Conservation (phyloP, 2,113 vertebrate species). For the Salvator merianae region DNA sequence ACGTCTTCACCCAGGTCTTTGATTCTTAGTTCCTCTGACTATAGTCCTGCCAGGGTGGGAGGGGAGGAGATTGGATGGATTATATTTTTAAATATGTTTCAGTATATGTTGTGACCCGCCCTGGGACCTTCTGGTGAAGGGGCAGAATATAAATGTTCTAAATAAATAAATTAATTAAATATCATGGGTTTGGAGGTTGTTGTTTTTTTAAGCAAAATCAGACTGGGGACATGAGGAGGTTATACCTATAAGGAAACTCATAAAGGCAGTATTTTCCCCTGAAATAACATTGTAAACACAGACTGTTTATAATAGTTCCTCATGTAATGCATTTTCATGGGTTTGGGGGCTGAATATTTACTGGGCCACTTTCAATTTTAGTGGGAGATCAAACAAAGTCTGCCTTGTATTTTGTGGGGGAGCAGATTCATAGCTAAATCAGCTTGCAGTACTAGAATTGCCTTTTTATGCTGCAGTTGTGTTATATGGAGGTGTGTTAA, state of each 20-base stretch:
- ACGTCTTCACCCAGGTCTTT: no score
- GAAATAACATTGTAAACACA: accelerated
- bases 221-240: not conserved
- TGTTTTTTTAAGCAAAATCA: constrained; percentile 22
- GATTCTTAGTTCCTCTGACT: no score
- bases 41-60: no score
- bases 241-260: no score
- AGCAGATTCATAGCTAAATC: constrained; percentile 4
- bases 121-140: no score
- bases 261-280: constrained; percentile 1
- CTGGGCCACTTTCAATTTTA: constrained; percentile 41
- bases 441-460: constrained; percentile 9
- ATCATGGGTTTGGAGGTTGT: no score
- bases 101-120: no score
- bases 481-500: constrained; percentile 36
- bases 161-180: no score
- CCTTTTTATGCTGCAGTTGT: constrained; percentile 40
- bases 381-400: not conserved
- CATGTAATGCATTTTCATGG: not conserved
- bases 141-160: no score
- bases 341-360: constrained; percentile 44
- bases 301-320: constrained; percentile 14
- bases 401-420: not conserved
- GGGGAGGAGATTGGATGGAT: no score
- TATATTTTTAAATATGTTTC: no score